These are phyloP conservation scores for Trichoplusia ni DNA, from an alignment of 1,140 invertebrate genomes.

Conservation along the genomic window DNA sequence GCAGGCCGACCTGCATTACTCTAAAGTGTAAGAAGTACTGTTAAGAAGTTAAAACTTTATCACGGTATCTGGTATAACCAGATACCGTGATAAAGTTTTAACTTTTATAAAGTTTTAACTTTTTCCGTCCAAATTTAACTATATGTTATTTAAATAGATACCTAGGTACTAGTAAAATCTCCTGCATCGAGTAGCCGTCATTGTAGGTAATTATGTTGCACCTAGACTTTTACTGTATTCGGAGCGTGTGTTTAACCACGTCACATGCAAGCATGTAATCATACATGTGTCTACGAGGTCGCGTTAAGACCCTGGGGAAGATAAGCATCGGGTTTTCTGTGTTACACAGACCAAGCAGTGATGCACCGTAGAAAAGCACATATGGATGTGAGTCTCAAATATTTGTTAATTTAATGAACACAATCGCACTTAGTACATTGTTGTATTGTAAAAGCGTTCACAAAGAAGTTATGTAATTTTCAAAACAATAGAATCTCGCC, in stretches of 20 bases:
- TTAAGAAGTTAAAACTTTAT: too few species aligned
- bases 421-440: conserved; percentile 25
- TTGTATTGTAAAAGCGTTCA: conserved; percentile 25
- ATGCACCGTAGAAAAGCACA: too few species aligned
- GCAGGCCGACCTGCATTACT: too few species aligned
- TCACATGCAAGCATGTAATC: conserved; percentile 18
- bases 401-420: conserved; percentile 6
- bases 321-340: too few species aligned
- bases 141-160: too few species aligned
- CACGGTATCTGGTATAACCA: too few species aligned
- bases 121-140: too few species aligned
- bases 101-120: too few species aligned
- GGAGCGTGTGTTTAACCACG: conserved; percentile 4
- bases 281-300: conserved; percentile 18
- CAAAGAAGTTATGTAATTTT: conserved; percentile 28
- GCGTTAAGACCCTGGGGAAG: not conserved
- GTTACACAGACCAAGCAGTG: not conserved
- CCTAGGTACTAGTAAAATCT: too few species aligned
- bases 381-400: conserved; percentile 3
- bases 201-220: not conserved
- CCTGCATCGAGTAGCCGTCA: not conserved
- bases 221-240: not conserved
- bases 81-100: too few species aligned
- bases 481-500: conserved; percentile 26
- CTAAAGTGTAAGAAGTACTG: too few species aligned